Conservation (phyloP, 2,888 invertebrate species). For the Galerucella calmariensis region DNA sequence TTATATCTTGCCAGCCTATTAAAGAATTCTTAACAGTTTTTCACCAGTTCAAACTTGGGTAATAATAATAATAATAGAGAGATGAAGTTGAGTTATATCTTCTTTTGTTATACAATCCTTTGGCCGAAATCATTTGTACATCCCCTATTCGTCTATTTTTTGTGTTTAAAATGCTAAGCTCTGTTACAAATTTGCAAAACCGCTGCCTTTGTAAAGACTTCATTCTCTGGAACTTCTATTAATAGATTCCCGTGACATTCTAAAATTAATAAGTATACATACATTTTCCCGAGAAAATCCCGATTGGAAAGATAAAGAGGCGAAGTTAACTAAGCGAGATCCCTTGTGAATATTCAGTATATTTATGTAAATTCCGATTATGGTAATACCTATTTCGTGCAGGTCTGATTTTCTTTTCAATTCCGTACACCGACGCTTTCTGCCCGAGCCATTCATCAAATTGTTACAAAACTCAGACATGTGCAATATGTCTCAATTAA, state of each 20-base stretch:
- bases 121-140: no score
- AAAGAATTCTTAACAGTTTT: no score
- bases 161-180: background rate
- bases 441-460: slow-evolving; percentile 22
- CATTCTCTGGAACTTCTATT: slow-evolving; percentile 7
- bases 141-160: no score
- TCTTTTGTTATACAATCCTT: no score
- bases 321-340: slow-evolving; percentile 38
- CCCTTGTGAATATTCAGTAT: slow-evolving; percentile 50
- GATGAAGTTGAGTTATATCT: no score
- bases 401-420: slow-evolving; percentile 48
- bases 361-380: slow-evolving; percentile 51
- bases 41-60: no score
- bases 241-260: slow-evolving; percentile 36
- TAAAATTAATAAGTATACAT: slow-evolving; percentile 43
- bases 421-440: slow-evolving; percentile 32
- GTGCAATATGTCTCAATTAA: slow-evolving; percentile 28
- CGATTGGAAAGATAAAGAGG: slow-evolving; percentile 38
- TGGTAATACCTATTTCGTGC: slow-evolving; percentile 49
- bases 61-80: no score
- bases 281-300: slow-evolving; percentile 29
- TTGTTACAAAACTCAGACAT: slow-evolving; percentile 20
- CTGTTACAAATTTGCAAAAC: background rate
- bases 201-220: background rate
- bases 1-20: no score